Base-by-base conservation (phyloP, 2,113 vertebrate species). In the Rhinoptilus africanus region DNA sequence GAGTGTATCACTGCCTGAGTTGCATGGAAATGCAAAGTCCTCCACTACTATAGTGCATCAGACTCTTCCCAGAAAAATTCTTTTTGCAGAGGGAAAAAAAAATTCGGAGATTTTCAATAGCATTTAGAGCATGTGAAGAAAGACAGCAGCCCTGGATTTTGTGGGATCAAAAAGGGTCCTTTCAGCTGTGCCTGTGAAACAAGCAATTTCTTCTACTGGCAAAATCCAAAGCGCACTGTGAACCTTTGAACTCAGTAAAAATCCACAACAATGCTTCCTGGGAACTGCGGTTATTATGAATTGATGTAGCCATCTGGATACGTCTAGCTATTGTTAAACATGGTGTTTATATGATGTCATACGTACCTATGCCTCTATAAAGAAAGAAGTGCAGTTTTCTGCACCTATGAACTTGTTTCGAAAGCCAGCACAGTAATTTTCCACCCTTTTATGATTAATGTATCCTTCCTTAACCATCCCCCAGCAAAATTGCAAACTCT, bases 231-330 rank as follows among this genome's bases (percentile, higher is more conserved):
- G 77, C 0, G 28, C 26, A 8, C n/a, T 50, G 24, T 88, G 88
- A 96, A 94, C 47, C 32, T 80, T 86, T 96, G 82, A 92, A 96
- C 92, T 95, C 41, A 23, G 63, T 48, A 73, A 85, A 71, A 90
- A 93, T 76, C 45, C 59, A 71, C 64, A 90, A 66, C 37, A 88
- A 73, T 74, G 43, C n/a, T 95, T 91, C 75, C 63, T 88, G 82
- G 82, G 72, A 88, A 51, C 54, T 92, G 63, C 50, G 83, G 20
- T 34, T 96, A 34, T 74, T 92, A 62, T 74, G 82, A 95, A 62
- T 86, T 74, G 47, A 86, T 71, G 64, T 50, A 92, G 68, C 82
- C 92, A 88, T 92, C 82, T 93, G 85, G 88, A 76, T 85, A 50
- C 0, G 0, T 67, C 74, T 76, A 93, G 89, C 72, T 94, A 76